Conservation (phyloP, 2,888 invertebrate species). For the Lottia gigantea region DNA sequence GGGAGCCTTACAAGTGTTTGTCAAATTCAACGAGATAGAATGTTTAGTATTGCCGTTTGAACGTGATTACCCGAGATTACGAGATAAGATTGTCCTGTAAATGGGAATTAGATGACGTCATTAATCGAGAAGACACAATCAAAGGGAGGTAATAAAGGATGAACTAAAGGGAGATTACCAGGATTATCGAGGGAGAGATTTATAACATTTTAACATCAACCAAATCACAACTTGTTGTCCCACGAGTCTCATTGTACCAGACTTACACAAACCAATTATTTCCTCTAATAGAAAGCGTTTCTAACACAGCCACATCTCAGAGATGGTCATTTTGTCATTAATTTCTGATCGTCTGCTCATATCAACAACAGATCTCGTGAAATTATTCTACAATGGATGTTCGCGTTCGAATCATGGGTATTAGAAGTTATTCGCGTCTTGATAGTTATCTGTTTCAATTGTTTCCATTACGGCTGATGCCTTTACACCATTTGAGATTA, state of each 20-base stretch:
- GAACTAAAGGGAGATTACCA: constrained; percentile 3
- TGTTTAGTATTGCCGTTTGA: neutral
- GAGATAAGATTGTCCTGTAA: neutral
- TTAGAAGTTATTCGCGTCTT: neutral
- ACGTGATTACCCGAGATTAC: neutral
- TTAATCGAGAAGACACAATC: neutral
- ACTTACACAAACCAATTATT: constrained; percentile 9
- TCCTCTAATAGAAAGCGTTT: constrained; percentile 2
- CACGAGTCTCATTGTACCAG: neutral
- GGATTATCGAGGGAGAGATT: constrained; percentile 8
- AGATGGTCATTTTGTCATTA: neutral
- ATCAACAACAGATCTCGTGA: neutral
- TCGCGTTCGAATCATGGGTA: neutral
- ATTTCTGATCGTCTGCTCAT: neutral
- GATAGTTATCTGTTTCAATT: neutral
- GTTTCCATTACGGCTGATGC: neutral
- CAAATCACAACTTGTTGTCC: constrained; percentile 4
- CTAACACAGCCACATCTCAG: neutral
- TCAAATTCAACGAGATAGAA: neutral
- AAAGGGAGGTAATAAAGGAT: neutral
- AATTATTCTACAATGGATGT: neutral
- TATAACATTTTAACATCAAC: constrained; percentile 9
- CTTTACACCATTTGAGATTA: neutral
- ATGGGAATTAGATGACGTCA: constrained; percentile 7
- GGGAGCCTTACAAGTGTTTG: too few species aligned